A percentile compares a stretch with the other conserved stretches of the same genome.
Evolutionary conservation across 2,888 invertebrate species (phyloP).

Genomic region (Trichogramma dendrolimi): DNA sequence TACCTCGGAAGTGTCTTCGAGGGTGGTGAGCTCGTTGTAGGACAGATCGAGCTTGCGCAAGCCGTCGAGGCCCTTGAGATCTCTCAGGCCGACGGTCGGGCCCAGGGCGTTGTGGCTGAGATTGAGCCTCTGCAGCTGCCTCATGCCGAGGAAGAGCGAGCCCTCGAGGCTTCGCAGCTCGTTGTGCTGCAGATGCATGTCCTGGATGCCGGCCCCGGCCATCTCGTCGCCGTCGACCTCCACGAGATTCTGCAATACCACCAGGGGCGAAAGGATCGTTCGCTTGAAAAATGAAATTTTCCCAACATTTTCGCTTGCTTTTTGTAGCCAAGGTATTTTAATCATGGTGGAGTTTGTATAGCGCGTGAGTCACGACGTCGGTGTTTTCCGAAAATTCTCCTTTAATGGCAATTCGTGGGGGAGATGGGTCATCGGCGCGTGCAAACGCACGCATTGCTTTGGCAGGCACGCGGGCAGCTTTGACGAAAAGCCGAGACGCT

Average conservation of each 20-base stretch:
- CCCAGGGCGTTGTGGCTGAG: slow-evolving; percentile 70
- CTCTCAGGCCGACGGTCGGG: slow-evolving; percentile 70
- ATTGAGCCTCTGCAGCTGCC: slow-evolving; percentile 68
- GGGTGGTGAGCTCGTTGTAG: slow-evolving; percentile 69
- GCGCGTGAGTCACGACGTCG: no score
- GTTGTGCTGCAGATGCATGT: slow-evolving; percentile 72
- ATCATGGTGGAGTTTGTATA: no score
- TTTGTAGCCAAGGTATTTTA: no score
- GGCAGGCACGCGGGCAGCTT: no score
- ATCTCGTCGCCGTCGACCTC: slow-evolving; percentile 60
- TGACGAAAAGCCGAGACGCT: no score
- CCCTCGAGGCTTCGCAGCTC: slow-evolving; percentile 68
- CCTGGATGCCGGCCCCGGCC: slow-evolving; percentile 61
- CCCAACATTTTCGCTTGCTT: no score
- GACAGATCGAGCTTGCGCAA: slow-evolving; percentile 73
- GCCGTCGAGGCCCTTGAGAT: slow-evolving; percentile 73
- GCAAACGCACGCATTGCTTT: no score
- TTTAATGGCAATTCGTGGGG: no score
- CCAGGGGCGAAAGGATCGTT: slow-evolving; percentile 23
- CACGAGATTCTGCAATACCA: slow-evolving; percentile 64
- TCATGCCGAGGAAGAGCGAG: slow-evolving; percentile 68
- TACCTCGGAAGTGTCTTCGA: slow-evolving; percentile 82
- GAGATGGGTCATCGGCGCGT: no score
- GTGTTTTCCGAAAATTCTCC: no score
- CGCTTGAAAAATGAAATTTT: slow-evolving; percentile 14